Evolutionary conservation across 2,797 vertebrate species (phyloP).

Genomic region (Taenioides sp.): DNA sequence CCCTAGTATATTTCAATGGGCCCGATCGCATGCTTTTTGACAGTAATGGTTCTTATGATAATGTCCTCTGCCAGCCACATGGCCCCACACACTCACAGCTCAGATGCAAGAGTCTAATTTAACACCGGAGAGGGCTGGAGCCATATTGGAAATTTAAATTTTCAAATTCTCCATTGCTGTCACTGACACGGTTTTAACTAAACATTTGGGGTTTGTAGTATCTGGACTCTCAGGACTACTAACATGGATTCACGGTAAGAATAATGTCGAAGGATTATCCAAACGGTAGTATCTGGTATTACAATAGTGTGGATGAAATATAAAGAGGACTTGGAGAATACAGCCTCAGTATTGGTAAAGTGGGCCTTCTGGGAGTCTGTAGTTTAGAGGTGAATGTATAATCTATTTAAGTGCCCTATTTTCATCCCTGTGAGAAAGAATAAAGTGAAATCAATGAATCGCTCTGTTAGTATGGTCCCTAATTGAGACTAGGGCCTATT

Average conservation of each 20-base stretch:
- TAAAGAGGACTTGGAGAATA: not conserved
- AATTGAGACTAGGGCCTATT: not conserved
- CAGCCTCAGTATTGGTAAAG: not conserved
- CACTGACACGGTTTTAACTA: slow-evolving; percentile 15
- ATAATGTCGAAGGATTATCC: not conserved
- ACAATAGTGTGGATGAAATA: not conserved
- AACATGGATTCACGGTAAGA: slow-evolving; percentile 1
- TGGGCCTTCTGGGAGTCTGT: not conserved
- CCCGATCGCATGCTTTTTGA: slow-evolving; percentile 66
- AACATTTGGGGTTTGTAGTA: slow-evolving; percentile 12
- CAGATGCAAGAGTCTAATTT: slow-evolving; percentile 56
- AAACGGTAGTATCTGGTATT: not conserved
- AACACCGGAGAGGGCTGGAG: slow-evolving; percentile 35
- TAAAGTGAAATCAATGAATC: not conserved
- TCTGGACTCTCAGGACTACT: not conserved
- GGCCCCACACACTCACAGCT: slow-evolving; percentile 43
- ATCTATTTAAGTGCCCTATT: not conserved
- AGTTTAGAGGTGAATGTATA: not conserved
- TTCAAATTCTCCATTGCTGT: slow-evolving; percentile 32
- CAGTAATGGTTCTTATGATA: slow-evolving; percentile 74
- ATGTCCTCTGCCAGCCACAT: slow-evolving; percentile 69
- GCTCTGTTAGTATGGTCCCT: not conserved
- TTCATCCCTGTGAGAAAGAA: not conserved
- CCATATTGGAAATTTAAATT: slow-evolving; percentile 56
- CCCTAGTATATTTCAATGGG: slow-evolving; percentile 61